Percentiles rank a stretch among this genome's conserved stretches.
Conservation (phyloP, 2,113 vertebrate species). For the Calypte anna region DNA sequence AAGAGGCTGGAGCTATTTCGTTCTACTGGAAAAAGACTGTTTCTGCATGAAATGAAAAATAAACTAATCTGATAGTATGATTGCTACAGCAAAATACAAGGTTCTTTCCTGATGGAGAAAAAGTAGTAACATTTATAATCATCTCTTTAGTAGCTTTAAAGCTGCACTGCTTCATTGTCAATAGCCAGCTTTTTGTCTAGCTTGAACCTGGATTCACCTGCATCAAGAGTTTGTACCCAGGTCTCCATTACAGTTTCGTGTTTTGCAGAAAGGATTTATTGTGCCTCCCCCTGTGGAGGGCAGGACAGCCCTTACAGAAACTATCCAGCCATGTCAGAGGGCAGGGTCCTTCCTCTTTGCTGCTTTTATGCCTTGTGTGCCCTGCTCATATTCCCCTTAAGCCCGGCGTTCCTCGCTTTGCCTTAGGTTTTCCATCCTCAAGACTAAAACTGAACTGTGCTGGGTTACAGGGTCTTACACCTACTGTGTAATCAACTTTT, state of each 20-base stretch:
- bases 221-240: accelerated
- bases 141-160: background rate
- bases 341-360: background rate
- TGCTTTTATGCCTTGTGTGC: background rate
- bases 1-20: background rate
- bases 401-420: accelerated
- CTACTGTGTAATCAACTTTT: background rate
- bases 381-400: accelerated
- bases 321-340: accelerated
- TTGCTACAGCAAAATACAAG: background rate
- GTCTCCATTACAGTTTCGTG: background rate
- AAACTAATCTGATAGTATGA: background rate
- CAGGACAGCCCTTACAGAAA: accelerated
- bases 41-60: background rate
- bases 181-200: background rate
- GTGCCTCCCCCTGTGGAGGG: accelerated
- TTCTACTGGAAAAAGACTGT: background rate
- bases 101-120: background rate
- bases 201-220: background rate
- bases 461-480: background rate
- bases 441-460: background rate
- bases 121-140: background rate
- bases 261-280: background rate
- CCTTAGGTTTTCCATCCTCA: accelerated
- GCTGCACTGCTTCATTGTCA: background rate